These are phyloP conservation scores for Selenia dentaria DNA, from an alignment of 2,888 invertebrate genomes.

Conservation along the genomic window DNA sequence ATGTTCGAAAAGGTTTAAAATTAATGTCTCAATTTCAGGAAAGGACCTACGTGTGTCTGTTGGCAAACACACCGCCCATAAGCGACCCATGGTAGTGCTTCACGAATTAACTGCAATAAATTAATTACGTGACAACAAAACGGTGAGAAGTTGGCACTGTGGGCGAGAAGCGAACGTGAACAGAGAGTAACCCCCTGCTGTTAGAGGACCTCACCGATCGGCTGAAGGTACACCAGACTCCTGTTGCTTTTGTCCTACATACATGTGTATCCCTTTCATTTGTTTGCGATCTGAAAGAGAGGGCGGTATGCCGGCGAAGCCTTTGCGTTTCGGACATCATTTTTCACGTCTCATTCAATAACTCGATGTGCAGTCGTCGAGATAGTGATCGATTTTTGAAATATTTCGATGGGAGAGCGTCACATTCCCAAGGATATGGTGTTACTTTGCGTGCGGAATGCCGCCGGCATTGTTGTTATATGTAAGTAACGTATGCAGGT, in stretches of 20 bases:
- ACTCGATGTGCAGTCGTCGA: constrained; percentile 76
- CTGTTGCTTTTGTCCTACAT: constrained; percentile 75
- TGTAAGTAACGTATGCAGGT: constrained; percentile 2
- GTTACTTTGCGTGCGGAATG: constrained; percentile 83
- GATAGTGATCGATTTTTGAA: constrained; percentile 83
- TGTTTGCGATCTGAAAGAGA: constrained; percentile 46
- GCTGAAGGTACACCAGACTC: constrained; percentile 51
- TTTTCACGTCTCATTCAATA: constrained; percentile 85
- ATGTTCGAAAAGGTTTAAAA: constrained; percentile 47
- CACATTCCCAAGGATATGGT: constrained; percentile 83
- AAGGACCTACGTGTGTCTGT: constrained; percentile 69
- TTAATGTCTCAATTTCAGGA: constrained; percentile 80
- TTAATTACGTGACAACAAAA: constrained; percentile 81
- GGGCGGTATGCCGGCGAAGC: constrained; percentile 65
- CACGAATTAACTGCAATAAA: constrained; percentile 72
- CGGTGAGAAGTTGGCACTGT: constrained; percentile 66
- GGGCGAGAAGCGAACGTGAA: constrained; percentile 56
- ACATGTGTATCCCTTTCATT: constrained; percentile 55
- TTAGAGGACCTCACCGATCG: constrained; percentile 65
- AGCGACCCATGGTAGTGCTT: constrained; percentile 57
- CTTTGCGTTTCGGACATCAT: constrained; percentile 78
- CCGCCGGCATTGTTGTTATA: constrained; percentile 36
- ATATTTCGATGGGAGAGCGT: constrained; percentile 78
- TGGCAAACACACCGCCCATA: constrained; percentile 74
- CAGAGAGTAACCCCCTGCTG: constrained; percentile 67